Evolutionary conservation across 2,888 invertebrate genomes (phyloP).

Genomic region (Myopa testacea): DNA sequence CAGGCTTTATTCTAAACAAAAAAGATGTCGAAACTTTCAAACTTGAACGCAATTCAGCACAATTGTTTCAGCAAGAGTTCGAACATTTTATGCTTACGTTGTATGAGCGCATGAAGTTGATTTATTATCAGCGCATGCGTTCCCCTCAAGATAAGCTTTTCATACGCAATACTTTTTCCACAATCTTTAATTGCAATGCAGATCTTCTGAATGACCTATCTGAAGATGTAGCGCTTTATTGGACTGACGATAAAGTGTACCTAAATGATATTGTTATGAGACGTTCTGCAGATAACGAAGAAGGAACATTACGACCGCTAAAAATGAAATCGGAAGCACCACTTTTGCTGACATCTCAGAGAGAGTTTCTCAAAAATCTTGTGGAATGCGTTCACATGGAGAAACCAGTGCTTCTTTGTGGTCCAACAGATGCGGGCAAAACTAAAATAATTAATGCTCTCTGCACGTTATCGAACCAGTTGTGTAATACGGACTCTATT

Average conservation of each 20-base stretch:
- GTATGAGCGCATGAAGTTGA: constrained; percentile 74
- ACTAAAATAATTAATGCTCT: constrained; percentile 66
- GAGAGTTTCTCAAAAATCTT: constrained; percentile 79
- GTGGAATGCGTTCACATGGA: constrained; percentile 89
- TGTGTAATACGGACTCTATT: constrained; percentile 65
- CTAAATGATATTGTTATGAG: constrained; percentile 75
- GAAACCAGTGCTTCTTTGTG: constrained; percentile 84
- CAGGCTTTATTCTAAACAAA: constrained; percentile 56
- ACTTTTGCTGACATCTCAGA: constrained; percentile 72
- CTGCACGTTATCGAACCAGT: constrained; percentile 63
- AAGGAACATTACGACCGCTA: constrained; percentile 42
- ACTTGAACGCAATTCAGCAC: constrained; percentile 51
- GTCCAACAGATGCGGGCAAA: constrained; percentile 66
- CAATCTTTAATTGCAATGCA: constrained; percentile 69
- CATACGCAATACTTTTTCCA: constrained; percentile 72
- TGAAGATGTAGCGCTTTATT: constrained; percentile 72
- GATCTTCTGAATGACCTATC: constrained; percentile 65
- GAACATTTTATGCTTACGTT: constrained; percentile 59
- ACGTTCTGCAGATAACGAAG: constrained; percentile 61
- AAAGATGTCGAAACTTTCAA: constrained; percentile 53
- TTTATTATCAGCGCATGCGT: constrained; percentile 91
- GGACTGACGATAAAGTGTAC: constrained; percentile 72
- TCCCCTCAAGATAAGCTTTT: constrained; percentile 80
- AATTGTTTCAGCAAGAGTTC: constrained; percentile 52
- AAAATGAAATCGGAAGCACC: constrained; percentile 65